Evolutionary conservation across 2,888 invertebrate species (phyloP).

Genomic region (Macrophya annulata): DNA sequence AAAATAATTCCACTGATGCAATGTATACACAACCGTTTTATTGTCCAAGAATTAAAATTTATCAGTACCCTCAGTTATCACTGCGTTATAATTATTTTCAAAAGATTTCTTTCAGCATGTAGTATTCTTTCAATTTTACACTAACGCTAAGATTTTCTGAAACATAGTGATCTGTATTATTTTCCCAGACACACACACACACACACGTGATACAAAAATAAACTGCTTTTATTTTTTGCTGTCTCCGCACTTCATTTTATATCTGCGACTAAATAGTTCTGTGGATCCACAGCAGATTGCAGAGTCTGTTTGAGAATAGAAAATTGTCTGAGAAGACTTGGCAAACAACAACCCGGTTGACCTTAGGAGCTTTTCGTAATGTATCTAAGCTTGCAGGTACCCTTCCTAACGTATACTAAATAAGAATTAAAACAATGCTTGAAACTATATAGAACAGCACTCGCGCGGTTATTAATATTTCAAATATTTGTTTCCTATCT

Average conservation of each 20-base stretch:
- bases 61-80: neutral
- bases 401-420: neutral
- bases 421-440: neutral
- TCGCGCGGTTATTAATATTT: neutral
- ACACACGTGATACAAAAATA: neutral
- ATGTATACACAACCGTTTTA: neutral
- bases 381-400: neutral
- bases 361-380: neutral
- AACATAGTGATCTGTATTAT: neutral
- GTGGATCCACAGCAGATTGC: conserved; percentile 4
- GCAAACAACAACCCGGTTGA: neutral
- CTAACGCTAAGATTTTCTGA: neutral
- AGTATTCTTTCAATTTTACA: neutral
- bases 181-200: neutral
- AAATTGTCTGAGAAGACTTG: neutral
- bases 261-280: neutral
- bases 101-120: neutral
- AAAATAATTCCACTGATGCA: neutral
- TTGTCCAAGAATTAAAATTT: neutral
- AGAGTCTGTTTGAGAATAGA: neutral
- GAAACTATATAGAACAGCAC: neutral
- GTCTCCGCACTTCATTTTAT: neutral
- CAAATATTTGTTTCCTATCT: neutral
- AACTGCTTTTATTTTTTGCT: neutral
- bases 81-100: neutral